phyloP scores from a whole-genome alignment of 2,888 invertebrate species.

The Leptinotarsa haldemani region DNA sequence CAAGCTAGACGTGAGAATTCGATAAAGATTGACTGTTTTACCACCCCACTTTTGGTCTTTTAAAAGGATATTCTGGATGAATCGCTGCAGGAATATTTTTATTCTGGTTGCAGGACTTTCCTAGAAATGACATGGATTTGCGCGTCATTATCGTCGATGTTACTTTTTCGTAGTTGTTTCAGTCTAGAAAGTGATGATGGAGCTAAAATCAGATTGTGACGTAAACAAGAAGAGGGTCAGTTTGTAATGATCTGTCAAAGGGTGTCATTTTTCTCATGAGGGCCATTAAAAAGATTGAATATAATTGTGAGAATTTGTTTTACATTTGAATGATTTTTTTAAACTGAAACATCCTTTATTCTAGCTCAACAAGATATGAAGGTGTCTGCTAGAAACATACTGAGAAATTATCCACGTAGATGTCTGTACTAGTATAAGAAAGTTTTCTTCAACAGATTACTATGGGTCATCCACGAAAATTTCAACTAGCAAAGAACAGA shows the following conservation, averaged over 20 bases:
- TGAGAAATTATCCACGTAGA: no score
- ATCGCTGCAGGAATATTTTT: constrained; percentile 27
- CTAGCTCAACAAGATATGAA: no score
- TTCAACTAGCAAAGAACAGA: no score
- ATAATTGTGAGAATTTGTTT: background rate
- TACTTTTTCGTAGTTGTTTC: background rate
- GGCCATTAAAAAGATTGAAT: background rate
- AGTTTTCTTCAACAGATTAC: no score
- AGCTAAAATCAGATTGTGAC: background rate
- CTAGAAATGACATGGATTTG: no score
- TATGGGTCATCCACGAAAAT: no score
- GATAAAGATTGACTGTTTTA: constrained; percentile 62
- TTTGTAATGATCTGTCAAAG: constrained; percentile 7
- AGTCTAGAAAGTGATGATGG: background rate
- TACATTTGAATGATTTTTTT: background rate
- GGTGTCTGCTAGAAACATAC: no score
- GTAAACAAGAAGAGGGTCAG: background rate
- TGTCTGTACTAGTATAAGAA: no score
- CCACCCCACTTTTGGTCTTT: constrained; percentile 51
- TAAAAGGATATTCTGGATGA: constrained; percentile 35
- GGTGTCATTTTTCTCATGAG: background rate
- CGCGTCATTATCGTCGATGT: background rate
- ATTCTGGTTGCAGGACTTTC: background rate
- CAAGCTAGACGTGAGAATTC: constrained; percentile 63
- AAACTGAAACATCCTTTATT: no score